Evolutionary conservation across 2,797 vertebrate genomes (phyloP), one percentile per base, ranked within the genome.

Genomic region (Oreonectes daqikongensis): DNA sequence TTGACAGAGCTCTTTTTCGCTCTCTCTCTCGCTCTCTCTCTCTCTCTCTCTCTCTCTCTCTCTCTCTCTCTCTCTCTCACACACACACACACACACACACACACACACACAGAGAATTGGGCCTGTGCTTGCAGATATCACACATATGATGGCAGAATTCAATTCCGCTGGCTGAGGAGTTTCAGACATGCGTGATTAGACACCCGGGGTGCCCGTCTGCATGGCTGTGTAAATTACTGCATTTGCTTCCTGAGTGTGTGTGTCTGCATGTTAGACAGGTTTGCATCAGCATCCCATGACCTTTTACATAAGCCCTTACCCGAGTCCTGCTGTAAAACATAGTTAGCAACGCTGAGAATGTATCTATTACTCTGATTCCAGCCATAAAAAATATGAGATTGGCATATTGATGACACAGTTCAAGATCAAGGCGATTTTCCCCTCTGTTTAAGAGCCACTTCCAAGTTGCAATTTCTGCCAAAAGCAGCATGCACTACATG

Each of bases 101-200:
- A 66, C 46, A 55, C 22, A 55, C 48, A 75, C 46, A 52, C 46
- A 74, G 20, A 63, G 22, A 22, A 30, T 26, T 18, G 40, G 48
- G 42, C 48, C 32, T 46, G 4, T 50, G 15, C 63, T 81, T 32
- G 42, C 46, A 81, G 22, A 79, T 60, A 75, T 83, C 72, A 65
- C 64, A 71, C 82, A 69, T 81, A 69, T 69, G 57, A 15, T 15
- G 50, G 44, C 64, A 65, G 80, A 82, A 72, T 78, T 78, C 68
- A 38, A 68, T 80, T 67, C 57, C 59, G 42, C 55, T 52, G 24
- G 24, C 69, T 77, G 60, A 71, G 65, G 65, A 75, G 38, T 70
- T 83, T 67, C 77, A 77, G 70, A 75, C 78, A 78, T 68, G 78
- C 68, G 66, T 75, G 71, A 80, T 68, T 69, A 77, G 71, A 80